Evolutionary conservation across 2,888 invertebrate genomes (phyloP), one percentile per base, ranked within the genome.

Genomic region (Drosophila dives): DNA sequence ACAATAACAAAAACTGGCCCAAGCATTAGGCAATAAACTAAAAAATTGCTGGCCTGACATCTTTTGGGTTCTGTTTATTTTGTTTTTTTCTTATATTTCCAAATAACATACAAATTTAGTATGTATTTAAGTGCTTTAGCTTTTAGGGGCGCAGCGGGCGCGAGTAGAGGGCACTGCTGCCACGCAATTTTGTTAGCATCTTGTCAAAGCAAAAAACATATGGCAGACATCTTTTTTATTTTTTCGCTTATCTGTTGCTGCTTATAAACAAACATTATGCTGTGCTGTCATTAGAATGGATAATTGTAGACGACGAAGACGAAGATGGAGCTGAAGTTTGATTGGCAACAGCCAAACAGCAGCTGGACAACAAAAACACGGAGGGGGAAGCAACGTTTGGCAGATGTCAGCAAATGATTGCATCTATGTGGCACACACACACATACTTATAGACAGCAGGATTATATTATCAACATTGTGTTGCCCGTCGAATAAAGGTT

Each of bases 241-340:
- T 86, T 74, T 73, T 71, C 54, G 56, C 50, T 62, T 64, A 20
- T 56, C 69, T 55, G 49, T 42, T 55, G 65, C 51, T 56, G 66
- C 48, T 66, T 78, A 71, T 66, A 80, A 78, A 81, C 80, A 81
- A 81, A 81, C 67, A 72, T 75, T 76, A 75, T 85, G 72, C 72
- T 76, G 72, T 72, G 70, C 69, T 86, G 89, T 83, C 85, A 90
- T 90, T 86, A 86, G 86, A 89, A 90, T 89, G 89, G 89, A 89
- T 89, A 86, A 86, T 89, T 89, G 84, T 75, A 69, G 70, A 72
- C 45, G 80, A 64, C 15, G 36, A 36, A 6, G 10, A 40, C 3
- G 45, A 45, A 15, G 68, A 49, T 53, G 49, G 20, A 59, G 40
- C 49, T 65, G 65, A 59, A 55, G 67, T 63, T 72, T 80, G 83